Conservation (phyloP, 2,113 vertebrate genomes). For the Globicephala melas region DNA sequence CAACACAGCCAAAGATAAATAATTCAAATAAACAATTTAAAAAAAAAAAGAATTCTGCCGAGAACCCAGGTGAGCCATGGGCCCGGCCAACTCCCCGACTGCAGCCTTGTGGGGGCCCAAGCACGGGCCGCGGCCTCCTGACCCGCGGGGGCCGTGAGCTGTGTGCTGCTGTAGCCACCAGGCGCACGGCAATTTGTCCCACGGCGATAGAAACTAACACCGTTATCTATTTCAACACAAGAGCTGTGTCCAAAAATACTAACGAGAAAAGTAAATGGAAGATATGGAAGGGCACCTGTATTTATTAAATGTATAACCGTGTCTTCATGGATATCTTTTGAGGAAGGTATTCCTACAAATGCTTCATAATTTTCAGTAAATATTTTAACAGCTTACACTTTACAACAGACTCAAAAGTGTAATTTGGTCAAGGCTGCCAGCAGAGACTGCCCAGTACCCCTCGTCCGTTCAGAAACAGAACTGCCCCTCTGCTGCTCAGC, state of each 20-base stretch:
- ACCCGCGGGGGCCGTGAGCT: not conserved
- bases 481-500: rapidly evolving
- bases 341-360: not conserved
- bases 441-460: not conserved
- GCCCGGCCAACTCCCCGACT: rapidly evolving
- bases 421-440: not conserved
- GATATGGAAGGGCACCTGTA: not conserved
- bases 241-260: not conserved
- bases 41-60: not conserved
- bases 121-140: not conserved
- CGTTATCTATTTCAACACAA: not conserved
- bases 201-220: rapidly evolving
- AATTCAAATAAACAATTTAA: no score
- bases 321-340: not conserved
- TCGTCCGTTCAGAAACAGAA: not conserved
- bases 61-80: not conserved
- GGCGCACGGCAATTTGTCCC: not conserved
- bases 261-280: not conserved
- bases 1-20: no score
- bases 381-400: not conserved
- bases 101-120: not conserved
- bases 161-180: no score
- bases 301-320: not conserved
- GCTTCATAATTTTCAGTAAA: not conserved
- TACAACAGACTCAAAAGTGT: not conserved